phyloP scores from a whole-genome alignment of 2,888 invertebrate species.

The Andricus curvator region DNA sequence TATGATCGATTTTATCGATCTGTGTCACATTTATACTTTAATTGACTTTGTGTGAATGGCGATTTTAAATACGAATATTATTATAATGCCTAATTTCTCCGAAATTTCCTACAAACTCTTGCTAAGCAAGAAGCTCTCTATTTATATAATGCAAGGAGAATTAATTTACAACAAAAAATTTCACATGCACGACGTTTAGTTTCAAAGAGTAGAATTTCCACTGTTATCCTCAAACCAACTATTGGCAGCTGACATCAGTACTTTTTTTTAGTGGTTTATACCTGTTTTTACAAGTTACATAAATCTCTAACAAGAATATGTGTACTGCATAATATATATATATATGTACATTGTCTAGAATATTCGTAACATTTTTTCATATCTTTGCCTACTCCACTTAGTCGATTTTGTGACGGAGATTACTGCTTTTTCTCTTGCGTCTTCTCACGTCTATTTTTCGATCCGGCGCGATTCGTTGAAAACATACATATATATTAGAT shows the following conservation, averaged over 20 bases:
- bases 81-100: background rate
- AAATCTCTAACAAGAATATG: constrained; percentile 72
- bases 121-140: background rate
- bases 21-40: background rate
- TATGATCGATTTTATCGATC: background rate
- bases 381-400: background rate
- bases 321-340: constrained; percentile 49
- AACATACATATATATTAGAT: background rate
- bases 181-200: constrained; percentile 39
- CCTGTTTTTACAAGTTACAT: constrained; percentile 54
- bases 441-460: background rate
- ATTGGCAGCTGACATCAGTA: background rate
- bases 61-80: constrained; percentile 2
- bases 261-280: constrained; percentile 1
- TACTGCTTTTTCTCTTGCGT: background rate
- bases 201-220: constrained; percentile 42
- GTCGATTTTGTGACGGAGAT: background rate
- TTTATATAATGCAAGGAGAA: background rate
- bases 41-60: background rate
- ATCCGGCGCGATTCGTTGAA: background rate
- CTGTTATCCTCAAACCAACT: background rate
- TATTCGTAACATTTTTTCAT: background rate
- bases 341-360: constrained; percentile 46
- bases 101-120: background rate
- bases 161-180: background rate